Evolutionary conservation across 2,888 invertebrate species (phyloP).

Genomic region (Amorpha juglandis): DNA sequence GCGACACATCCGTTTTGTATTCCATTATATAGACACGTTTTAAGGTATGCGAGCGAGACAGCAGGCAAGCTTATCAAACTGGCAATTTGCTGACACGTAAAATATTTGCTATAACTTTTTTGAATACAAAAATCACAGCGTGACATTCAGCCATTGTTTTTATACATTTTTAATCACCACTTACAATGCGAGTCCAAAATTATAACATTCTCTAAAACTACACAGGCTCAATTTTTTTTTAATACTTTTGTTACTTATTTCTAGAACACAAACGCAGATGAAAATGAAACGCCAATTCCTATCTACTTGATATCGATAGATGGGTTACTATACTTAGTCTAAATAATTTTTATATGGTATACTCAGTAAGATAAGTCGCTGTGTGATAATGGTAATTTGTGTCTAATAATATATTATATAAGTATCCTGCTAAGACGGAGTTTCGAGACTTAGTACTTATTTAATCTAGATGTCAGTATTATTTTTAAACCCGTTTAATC

Average conservation of each 20-base stretch:
- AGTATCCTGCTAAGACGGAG: not conserved
- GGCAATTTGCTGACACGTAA: not conserved
- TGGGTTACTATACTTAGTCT: conserved; percentile 30
- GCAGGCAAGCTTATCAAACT: not conserved
- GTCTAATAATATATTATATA: conserved; percentile 10
- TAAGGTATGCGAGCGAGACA: too few relatives aligned
- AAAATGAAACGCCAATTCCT: conserved; percentile 12
- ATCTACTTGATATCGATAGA: conserved; percentile 2
- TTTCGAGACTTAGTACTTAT: conserved; percentile 5
- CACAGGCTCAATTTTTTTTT: not conserved
- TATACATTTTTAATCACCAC: not conserved
- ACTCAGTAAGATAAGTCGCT: conserved; percentile 39
- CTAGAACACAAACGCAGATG: not conserved
- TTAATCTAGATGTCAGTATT: not conserved
- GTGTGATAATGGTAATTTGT: conserved; percentile 50
- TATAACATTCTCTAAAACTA: conserved; percentile 6
- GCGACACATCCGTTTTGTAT: too few relatives aligned
- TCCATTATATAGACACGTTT: too few relatives aligned
- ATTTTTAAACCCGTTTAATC: too few relatives aligned
- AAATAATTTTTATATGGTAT: conserved; percentile 32
- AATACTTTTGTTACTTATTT: not conserved
- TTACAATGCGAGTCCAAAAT: conserved; percentile 11
- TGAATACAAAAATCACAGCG: not conserved
- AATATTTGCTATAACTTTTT: not conserved
- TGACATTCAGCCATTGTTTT: not conserved